phyloP scores from a whole-genome alignment of 2,888 invertebrate genomes.

The Drosophila buzzatii region DNA sequence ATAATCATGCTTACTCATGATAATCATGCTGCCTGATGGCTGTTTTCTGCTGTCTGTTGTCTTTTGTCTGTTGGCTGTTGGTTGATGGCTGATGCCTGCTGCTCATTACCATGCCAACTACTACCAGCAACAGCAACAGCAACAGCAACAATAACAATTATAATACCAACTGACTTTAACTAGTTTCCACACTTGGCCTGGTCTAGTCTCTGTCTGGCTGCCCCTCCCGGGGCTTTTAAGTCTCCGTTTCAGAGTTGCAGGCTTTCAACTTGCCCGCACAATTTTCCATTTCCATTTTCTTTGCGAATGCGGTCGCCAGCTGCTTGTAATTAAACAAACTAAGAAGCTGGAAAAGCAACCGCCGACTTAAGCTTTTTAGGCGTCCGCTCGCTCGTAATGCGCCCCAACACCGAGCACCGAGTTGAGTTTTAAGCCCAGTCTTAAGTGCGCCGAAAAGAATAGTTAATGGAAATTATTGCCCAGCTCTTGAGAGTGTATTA shows the following conservation, averaged over 20 bases:
- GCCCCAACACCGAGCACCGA: neutral
- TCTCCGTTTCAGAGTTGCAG: conserved; percentile 30
- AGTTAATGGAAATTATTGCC: conserved; percentile 40
- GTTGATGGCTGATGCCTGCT: conserved; percentile 36
- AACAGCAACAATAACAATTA: conserved; percentile 71
- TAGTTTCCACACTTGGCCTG: conserved; percentile 82
- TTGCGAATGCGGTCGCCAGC: conserved; percentile 75
- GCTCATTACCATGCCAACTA: conserved; percentile 78
- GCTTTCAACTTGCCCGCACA: conserved; percentile 69
- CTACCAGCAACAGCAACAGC: conserved; percentile 54
- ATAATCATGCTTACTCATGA: conserved; percentile 80
- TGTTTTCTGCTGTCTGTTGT: neutral
- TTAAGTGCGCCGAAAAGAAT: conserved; percentile 20
- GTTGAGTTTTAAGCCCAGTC: neutral
- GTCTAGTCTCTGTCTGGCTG: conserved; percentile 65
- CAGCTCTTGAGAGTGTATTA: neutral
- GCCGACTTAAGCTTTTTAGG: conserved; percentile 14
- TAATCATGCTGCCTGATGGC: conserved; percentile 58
- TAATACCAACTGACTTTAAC: conserved; percentile 72
- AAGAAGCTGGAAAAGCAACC: conserved; percentile 40
- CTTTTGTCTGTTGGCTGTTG: conserved; percentile 22
- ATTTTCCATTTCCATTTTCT: conserved; percentile 75
- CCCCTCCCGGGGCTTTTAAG: conserved; percentile 33
- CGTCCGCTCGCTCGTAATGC: conserved; percentile 13
- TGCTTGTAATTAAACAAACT: conserved; percentile 57